phyloP scores from a whole-genome alignment of 2,113 vertebrate species.

The Rhinoderma darwinii region DNA sequence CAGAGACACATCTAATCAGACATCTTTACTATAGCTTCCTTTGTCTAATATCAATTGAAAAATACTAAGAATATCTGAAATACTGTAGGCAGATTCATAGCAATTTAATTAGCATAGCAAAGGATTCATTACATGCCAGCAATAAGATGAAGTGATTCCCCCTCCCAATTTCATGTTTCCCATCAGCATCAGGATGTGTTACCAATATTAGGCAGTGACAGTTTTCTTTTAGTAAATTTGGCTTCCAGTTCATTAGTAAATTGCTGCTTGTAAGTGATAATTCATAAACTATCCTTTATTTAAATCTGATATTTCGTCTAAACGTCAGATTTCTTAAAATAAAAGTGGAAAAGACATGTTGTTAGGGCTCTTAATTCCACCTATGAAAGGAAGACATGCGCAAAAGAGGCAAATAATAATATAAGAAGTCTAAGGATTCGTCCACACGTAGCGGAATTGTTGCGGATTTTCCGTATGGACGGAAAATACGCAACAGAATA shows the following conservation, averaged over 20 bases:
- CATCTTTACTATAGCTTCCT: constrained; percentile 2
- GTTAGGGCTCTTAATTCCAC: no score
- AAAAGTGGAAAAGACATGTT: no score
- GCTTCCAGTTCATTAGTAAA: constrained; percentile 5
- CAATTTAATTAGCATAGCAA: constrained; percentile 41
- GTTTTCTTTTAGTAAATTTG: neutral
- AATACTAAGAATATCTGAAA: constrained; percentile 19
- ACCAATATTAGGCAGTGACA: neutral
- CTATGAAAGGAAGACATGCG: no score
- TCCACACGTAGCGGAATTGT: no score
- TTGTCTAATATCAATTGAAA: constrained; percentile 22
- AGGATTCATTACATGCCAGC: constrained; percentile 23
- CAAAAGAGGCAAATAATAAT: no score
- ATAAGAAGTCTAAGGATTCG: no score
- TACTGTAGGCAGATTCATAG: constrained; percentile 8
- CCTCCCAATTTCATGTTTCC: neutral
- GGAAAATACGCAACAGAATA: no score
- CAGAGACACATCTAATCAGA: constrained; percentile 29
- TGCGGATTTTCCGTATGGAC: no score
- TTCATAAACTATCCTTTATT: neutral
- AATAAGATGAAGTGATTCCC: neutral
- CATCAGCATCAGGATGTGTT: neutral
- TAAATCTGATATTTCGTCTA: neutral
- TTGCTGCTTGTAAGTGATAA: neutral
- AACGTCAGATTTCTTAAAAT: no score